A percentile compares a stretch with the other conserved stretches of the same genome.
Conservation (phyloP, 2,797 vertebrate species). For the Coregonus suidteri region DNA sequence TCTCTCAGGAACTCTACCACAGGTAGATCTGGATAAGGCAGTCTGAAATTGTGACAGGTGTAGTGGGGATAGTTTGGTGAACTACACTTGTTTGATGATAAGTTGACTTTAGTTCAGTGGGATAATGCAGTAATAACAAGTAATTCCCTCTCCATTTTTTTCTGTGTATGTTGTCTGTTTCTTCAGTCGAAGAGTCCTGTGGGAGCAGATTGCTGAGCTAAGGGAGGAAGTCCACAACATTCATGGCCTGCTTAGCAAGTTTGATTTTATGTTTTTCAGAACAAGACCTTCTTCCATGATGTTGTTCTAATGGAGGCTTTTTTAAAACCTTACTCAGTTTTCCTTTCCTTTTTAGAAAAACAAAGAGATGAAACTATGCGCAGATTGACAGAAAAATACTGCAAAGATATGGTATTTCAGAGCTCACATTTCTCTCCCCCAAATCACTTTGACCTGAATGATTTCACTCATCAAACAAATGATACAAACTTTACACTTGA, state of each 20-base stretch:
- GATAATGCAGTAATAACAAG: background rate
- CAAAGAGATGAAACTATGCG: conserved; percentile 7
- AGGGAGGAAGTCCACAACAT: conserved; percentile 19
- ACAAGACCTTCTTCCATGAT: background rate
- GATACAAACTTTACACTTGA: background rate
- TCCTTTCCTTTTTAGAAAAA: background rate
- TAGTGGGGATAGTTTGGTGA: background rate
- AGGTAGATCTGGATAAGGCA: conserved; percentile 13
- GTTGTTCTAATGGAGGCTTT: background rate
- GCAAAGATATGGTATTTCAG: conserved; percentile 6
- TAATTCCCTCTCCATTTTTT: background rate
- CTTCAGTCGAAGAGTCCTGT: conserved; percentile 21
- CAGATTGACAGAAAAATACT: conserved; percentile 6
- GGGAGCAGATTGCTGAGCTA: conserved; percentile 26
- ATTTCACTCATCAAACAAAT: background rate
- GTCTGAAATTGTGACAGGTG: background rate
- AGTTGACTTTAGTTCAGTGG: too few species aligned
- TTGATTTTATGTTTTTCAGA: background rate
- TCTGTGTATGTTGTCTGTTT: background rate
- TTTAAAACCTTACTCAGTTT: background rate
- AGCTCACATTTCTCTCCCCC: background rate
- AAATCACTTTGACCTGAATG: background rate
- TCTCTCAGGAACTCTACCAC: conserved; percentile 20
- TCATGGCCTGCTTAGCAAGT: conserved; percentile 22
- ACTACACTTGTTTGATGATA: too few species aligned